A percentile compares a stretch with the other conserved stretches of the same genome.
These are phyloP conservation scores for Celastrina argiolus DNA, from an alignment of 2,888 invertebrate genomes.

Conservation along the genomic window DNA sequence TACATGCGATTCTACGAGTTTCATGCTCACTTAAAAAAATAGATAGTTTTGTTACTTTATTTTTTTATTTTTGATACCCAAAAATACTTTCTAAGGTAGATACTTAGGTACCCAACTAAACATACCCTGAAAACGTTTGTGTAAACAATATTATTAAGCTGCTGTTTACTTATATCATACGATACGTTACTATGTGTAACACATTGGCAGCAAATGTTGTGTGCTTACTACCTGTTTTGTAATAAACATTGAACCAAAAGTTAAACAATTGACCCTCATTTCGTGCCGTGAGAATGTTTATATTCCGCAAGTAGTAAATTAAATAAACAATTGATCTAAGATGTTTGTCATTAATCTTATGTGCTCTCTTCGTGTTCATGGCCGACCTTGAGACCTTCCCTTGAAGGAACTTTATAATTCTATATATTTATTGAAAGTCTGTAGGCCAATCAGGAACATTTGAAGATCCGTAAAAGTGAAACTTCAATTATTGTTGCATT, in stretches of 20 bases:
- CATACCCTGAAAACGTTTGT: too few species aligned
- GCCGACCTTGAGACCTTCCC: too few species aligned
- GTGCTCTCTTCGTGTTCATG: background rate
- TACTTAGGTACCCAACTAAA: background rate
- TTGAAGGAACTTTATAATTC: too few species aligned
- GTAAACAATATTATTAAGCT: background rate
- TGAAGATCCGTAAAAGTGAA: too few species aligned
- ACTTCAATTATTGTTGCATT: too few species aligned
- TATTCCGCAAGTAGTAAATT: conserved; percentile 10
- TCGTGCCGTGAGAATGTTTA: conserved; percentile 31
- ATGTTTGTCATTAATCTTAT: background rate
- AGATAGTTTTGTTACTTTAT: too few species aligned
- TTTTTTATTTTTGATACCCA: too few species aligned
- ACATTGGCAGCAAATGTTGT: background rate
- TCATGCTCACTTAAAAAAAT: too few species aligned
- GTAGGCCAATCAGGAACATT: too few species aligned
- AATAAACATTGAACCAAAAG: conserved; percentile 22
- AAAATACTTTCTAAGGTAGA: too few species aligned
- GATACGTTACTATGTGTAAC: background rate
- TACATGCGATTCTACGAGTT: too few species aligned
- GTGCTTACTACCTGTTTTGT: conserved; percentile 2
- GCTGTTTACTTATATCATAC: background rate
- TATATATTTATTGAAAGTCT: too few species aligned
- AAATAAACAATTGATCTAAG: background rate
- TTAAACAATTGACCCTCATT: conserved; percentile 22